Base-by-base conservation (phyloP, 92 coral and sea anemone genomes). In the Epizoanthus stellaris region DNA sequence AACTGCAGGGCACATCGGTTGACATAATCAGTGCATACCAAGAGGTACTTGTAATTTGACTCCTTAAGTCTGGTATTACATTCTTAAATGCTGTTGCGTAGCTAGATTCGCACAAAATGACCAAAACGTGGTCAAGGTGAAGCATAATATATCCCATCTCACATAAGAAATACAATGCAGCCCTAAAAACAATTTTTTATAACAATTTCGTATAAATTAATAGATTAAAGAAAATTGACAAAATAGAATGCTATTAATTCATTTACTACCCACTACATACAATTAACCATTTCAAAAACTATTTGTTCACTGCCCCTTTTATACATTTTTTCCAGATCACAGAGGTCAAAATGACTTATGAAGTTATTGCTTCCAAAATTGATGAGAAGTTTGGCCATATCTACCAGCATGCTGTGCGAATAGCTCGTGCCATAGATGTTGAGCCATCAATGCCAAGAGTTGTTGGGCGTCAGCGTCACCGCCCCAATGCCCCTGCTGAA, bases 401-500 rank as follows among this genome's bases (percentile, higher is more conserved):
- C 40, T 87, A 77, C 70, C 84, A 87, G 73, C 90, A 81, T 17
- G 80, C 90, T n/a, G 90, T 77, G 25, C 21, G 86, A 73, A 69
- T 81, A 73, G 86, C 86, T 38, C 42, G 20, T 67, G 73, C 82
- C 23, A n/a, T 77, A 12, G 53, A 75, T 52, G 85, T 69, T 53
- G 67, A 69, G 73, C 82, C 82, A 11, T 53, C 65, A 9, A 30
- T 56, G 64, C 80, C 65, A 54, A 74, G 80, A 52, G 61, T 42
- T 23, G 80, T 74, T 52, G 80, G 80, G 40, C 49, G 80, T 45
- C 80, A 74, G 65, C 10, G 34, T 30, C 36, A 81, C 52, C 85
- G 85, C 38, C 38, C 40, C 38, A 81, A 81, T 40, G 85, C 74
- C 36, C 73, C 85, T 6, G 74, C 63, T 67, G 36, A 45, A 68